Evolutionary conservation across 1,140 invertebrate genomes (phyloP).

Genomic region (Himalopsyche phryganea): DNA sequence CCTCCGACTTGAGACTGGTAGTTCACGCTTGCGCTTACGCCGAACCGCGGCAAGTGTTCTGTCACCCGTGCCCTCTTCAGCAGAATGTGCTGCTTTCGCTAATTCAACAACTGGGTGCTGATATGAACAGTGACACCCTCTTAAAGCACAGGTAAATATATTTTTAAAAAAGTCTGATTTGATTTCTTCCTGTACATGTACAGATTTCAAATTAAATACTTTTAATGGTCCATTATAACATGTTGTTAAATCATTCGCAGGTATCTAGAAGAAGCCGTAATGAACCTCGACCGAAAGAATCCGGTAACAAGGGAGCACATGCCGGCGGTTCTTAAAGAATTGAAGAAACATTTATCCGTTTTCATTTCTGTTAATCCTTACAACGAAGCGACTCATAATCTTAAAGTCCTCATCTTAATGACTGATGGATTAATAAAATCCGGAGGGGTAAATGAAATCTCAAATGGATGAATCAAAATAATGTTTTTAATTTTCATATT

Average conservation of each 20-base stretch:
- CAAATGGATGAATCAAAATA: neutral
- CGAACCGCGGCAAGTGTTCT: constrained; percentile 74
- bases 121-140: constrained; percentile 80
- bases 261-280: constrained; percentile 83
- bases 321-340: constrained; percentile 69
- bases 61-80: constrained; percentile 65
- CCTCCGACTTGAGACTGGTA: constrained; percentile 79
- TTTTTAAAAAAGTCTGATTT: too few relatives aligned
- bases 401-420: constrained; percentile 79
- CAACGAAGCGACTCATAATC: constrained; percentile 63
- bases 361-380: constrained; percentile 69
- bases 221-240: too few relatives aligned
- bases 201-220: too few relatives aligned
- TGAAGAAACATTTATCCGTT: constrained; percentile 68
- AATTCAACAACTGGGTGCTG: constrained; percentile 87
- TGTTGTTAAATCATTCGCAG: too few relatives aligned
- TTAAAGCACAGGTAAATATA: constrained; percentile 83
- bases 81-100: constrained; percentile 87
- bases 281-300: constrained; percentile 75
- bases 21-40: constrained; percentile 80
- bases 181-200: too few relatives aligned
- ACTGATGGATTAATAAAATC: constrained; percentile 56
- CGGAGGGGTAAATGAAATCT: neutral
- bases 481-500: neutral
- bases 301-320: constrained; percentile 79